phyloP scores from a whole-genome alignment of 2,113 vertebrate genomes.

The Athene cunicularia region DNA sequence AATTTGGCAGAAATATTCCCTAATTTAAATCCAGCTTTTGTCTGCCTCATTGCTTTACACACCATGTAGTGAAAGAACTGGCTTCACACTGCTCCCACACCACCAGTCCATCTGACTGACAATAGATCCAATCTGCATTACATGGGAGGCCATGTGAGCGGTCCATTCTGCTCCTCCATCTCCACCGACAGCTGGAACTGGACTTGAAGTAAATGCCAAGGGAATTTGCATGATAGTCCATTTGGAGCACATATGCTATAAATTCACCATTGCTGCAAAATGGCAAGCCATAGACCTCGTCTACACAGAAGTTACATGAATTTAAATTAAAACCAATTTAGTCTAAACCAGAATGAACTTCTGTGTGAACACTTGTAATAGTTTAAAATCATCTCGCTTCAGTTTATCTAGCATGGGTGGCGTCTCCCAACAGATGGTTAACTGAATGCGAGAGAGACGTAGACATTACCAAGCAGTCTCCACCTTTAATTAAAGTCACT shows the following conservation, averaged over 20 bases:
- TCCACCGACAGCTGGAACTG: slow-evolving; percentile 48
- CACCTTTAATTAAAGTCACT: not conserved
- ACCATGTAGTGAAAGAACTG: slow-evolving; percentile 61
- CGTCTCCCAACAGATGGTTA: not conserved
- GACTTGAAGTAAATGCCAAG: slow-evolving; percentile 42
- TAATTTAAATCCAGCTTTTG: slow-evolving; percentile 60
- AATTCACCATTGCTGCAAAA: slow-evolving; percentile 27
- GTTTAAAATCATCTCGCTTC: not conserved
- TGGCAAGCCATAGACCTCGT: not conserved
- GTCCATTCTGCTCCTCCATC: slow-evolving; percentile 34
- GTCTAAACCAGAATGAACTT: slow-evolving; percentile 32
- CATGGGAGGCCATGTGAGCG: slow-evolving; percentile 28
- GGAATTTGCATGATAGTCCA: slow-evolving; percentile 48
- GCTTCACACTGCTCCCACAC: slow-evolving; percentile 62
- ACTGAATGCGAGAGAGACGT: not conserved
- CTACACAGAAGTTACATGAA: slow-evolving; percentile 26
- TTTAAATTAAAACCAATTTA: slow-evolving; percentile 54
- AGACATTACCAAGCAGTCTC: not conserved
- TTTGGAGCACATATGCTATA: slow-evolving; percentile 40
- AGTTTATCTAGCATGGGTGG: not conserved
- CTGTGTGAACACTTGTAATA: not conserved
- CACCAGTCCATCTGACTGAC: slow-evolving; percentile 67
- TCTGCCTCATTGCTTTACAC: slow-evolving; percentile 56
- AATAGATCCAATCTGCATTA: slow-evolving; percentile 62
- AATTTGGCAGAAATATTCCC: slow-evolving; percentile 63